A percentile compares a stretch with the other conserved stretches of the same genome.
phyloP scores from a whole-genome alignment of 2,888 invertebrate genomes.

The Synanthedon formicaeformis region DNA sequence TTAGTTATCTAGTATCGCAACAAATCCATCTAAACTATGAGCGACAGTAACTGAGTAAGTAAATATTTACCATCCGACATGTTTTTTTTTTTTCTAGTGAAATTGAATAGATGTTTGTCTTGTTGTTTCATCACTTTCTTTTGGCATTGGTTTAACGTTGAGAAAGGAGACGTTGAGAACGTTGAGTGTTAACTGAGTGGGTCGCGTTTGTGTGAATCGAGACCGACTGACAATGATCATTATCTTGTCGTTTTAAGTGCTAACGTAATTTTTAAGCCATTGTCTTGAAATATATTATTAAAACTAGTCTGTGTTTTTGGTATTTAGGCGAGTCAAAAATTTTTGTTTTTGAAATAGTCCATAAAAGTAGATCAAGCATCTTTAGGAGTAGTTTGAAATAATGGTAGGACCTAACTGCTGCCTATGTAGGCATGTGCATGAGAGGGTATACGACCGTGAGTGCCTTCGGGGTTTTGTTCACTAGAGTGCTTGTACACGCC shows the following conservation, averaged over 20 bases:
- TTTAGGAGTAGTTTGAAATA: not conserved
- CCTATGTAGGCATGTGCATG: not conserved
- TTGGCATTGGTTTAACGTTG: conserved; percentile 10
- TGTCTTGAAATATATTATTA: conserved; percentile 19
- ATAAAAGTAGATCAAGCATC: too few relatives aligned
- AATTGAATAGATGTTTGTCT: conserved; percentile 21
- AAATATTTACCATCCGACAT: conserved; percentile 4
- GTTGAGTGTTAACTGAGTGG: conserved; percentile 20
- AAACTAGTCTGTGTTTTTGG: not conserved
- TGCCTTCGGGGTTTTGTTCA: not conserved
- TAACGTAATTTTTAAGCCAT: conserved; percentile 22
- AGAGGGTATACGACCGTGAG: not conserved
- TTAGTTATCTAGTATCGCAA: too few relatives aligned
- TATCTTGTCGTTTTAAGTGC: conserved; percentile 4
- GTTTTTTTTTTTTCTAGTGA: conserved; percentile 16
- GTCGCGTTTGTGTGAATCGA: conserved; percentile 25
- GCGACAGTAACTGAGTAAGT: not conserved
- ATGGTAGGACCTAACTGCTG: not conserved
- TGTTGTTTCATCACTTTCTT: conserved; percentile 21
- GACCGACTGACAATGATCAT: conserved; percentile 19
- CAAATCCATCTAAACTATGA: too few relatives aligned
- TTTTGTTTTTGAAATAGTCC: too few relatives aligned
- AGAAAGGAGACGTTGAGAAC: conserved; percentile 24
- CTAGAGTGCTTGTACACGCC: not conserved
- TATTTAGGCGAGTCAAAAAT: too few relatives aligned